Percentiles rank a stretch among this genome's conserved stretches.
These are phyloP conservation scores for Cartodere bifasciata DNA, from an alignment of 2,888 invertebrate genomes.

Conservation along the genomic window DNA sequence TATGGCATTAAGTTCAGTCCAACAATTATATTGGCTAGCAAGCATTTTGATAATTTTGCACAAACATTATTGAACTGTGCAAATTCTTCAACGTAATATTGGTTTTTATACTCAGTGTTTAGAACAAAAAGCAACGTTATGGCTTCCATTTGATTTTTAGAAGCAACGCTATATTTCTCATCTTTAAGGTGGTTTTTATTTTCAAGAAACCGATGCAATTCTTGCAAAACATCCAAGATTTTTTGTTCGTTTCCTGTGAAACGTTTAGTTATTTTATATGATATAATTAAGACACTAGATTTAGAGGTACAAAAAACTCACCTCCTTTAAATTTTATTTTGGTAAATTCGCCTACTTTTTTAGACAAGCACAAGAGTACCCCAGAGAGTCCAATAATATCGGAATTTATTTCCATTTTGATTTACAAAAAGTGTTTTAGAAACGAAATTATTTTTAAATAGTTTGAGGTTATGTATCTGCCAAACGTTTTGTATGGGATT, in stretches of 20 bases:
- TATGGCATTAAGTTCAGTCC: conserved; percentile 19
- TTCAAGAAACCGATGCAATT: conserved; percentile 17
- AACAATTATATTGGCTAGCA: conserved; percentile 23
- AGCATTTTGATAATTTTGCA: conserved; percentile 26
- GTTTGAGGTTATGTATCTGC: too few relatives aligned
- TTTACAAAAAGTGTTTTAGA: too few relatives aligned
- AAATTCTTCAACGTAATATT: conserved; percentile 21
- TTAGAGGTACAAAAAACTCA: conserved; percentile 12
- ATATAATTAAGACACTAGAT: neutral
- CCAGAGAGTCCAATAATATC: conserved; percentile 27
- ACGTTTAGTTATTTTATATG: neutral
- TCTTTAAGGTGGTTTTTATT: conserved; percentile 19
- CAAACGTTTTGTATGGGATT: too few relatives aligned
- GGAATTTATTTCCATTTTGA: conserved; percentile 28
- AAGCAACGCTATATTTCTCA: conserved; percentile 13
- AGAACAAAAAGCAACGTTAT: conserved; percentile 25
- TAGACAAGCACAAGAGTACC: conserved; percentile 21
- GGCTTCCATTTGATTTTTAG: conserved; percentile 20
- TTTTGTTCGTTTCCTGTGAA: conserved; percentile 25
- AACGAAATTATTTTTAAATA: too few relatives aligned
- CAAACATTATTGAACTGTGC: conserved; percentile 25
- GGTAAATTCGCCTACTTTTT: conserved; percentile 22
- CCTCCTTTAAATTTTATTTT: conserved; percentile 28
- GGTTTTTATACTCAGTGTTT: conserved; percentile 25
- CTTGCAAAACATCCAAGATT: conserved; percentile 17